Evolutionary conservation across 2,113 vertebrate genomes (phyloP).

Genomic region (Oenanthe oenanthe): DNA sequence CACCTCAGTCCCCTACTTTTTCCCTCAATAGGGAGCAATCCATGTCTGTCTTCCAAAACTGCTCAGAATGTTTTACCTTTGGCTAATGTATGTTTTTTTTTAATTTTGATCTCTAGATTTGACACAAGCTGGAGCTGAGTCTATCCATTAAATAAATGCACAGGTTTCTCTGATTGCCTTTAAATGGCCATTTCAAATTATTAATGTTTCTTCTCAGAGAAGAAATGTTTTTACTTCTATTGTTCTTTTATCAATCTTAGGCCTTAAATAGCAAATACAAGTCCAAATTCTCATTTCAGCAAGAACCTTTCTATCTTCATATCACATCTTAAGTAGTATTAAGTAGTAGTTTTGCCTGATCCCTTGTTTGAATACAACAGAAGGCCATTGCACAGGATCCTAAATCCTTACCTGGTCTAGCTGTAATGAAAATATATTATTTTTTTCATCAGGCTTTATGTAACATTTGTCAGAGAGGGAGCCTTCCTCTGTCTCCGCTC

Average conservation of each 20-base stretch:
- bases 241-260: background rate
- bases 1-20: background rate
- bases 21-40: background rate
- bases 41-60: background rate
- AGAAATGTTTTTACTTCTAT: background rate
- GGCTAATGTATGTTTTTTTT: background rate
- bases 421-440: background rate
- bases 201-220: background rate
- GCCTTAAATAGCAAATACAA: background rate
- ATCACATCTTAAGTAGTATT: background rate
- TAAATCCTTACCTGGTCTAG: background rate
- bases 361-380: background rate
- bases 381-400: background rate
- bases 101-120: background rate
- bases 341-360: background rate
- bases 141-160: background rate
- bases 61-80: background rate
- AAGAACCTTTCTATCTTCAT: background rate
- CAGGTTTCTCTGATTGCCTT: background rate
- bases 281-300: background rate
- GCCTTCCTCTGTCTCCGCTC: fast-evolving
- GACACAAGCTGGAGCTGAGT: background rate
- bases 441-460: background rate
- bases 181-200: background rate
- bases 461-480: background rate